Evolutionary conservation across 2,113 vertebrate genomes (phyloP).

Genomic region (Castor canadensis): DNA sequence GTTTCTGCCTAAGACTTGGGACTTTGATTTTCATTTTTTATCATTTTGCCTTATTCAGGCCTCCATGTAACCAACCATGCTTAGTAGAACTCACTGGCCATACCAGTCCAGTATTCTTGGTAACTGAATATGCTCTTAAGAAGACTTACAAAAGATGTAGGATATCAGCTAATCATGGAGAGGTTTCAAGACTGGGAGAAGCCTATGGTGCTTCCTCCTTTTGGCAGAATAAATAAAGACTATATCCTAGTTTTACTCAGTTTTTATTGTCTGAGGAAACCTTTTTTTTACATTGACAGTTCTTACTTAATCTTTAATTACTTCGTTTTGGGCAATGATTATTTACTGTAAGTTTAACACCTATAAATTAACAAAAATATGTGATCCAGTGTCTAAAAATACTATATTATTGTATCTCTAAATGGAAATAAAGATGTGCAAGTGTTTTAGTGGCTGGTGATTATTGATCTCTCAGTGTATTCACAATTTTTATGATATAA

Average conservation of each 20-base stretch:
- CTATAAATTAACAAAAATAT: conserved; percentile 14
- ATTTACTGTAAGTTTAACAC: background rate
- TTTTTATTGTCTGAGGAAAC: conserved; percentile 9
- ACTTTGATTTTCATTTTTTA: conserved; percentile 12
- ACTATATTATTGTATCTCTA: background rate
- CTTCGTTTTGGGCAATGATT: conserved; percentile 22
- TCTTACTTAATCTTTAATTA: background rate
- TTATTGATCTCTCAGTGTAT: background rate
- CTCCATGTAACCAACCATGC: background rate
- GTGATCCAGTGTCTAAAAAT: background rate
- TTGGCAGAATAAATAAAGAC: background rate
- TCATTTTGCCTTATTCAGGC: background rate
- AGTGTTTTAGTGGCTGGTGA: conserved; percentile 23
- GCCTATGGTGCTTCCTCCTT: background rate
- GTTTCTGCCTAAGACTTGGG: background rate
- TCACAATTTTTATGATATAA: background rate
- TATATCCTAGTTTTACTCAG: background rate
- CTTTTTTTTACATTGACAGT: background rate
- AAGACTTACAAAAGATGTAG: background rate
- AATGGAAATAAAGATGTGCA: background rate
- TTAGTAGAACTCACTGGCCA: background rate
- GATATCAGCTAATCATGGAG: background rate
- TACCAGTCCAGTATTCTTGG: background rate
- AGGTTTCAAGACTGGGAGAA: background rate
- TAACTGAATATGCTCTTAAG: background rate